Conservation (phyloP, 92 coral and sea anemone species). For the Ricordea florida region DNA sequence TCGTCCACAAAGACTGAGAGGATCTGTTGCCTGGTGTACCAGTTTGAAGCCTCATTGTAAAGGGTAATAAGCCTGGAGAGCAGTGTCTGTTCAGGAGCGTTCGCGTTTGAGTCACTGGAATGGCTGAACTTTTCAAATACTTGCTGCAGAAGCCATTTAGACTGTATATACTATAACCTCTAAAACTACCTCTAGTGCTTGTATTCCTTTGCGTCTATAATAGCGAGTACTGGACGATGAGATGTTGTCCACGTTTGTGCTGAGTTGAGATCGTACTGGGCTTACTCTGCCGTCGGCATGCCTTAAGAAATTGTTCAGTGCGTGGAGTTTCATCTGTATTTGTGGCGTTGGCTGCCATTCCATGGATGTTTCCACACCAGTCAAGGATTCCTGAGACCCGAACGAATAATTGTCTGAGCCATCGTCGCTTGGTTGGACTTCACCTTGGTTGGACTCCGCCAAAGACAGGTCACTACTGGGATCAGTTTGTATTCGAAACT, state of each 20-base stretch:
- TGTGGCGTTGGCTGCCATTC: slow-evolving; percentile 49
- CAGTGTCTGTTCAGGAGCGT: neutral
- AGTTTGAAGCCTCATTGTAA: neutral
- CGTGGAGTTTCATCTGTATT: slow-evolving; percentile 27
- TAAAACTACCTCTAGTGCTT: slow-evolving; percentile 10
- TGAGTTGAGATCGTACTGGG: slow-evolving; percentile 20
- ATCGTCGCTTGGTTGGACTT: neutral
- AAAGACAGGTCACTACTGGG: too few relatives aligned
- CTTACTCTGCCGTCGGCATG: slow-evolving; percentile 18
- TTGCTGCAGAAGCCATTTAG: slow-evolving; percentile 36
- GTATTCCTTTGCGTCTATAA: slow-evolving; percentile 19
- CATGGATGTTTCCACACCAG: slow-evolving; percentile 12
- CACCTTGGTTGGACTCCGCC: too few relatives aligned
- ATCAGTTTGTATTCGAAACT: too few relatives aligned
- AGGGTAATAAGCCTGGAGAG: slow-evolving; percentile 9
- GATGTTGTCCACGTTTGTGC: neutral
- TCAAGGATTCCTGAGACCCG: neutral
- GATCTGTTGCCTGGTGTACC: slow-evolving; percentile 32
- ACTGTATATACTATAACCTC: slow-evolving; percentile 21
- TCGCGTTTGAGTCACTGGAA: slow-evolving; percentile 7
- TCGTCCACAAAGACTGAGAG: slow-evolving; percentile 36
- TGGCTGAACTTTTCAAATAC: slow-evolving; percentile 11
- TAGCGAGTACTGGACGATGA: slow-evolving; percentile 22
- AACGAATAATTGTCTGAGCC: slow-evolving; percentile 5
- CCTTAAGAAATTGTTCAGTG: slow-evolving; percentile 7